Base-by-base conservation (phyloP, 1,140 invertebrate genomes). In the Bilobella aurantiaca region DNA sequence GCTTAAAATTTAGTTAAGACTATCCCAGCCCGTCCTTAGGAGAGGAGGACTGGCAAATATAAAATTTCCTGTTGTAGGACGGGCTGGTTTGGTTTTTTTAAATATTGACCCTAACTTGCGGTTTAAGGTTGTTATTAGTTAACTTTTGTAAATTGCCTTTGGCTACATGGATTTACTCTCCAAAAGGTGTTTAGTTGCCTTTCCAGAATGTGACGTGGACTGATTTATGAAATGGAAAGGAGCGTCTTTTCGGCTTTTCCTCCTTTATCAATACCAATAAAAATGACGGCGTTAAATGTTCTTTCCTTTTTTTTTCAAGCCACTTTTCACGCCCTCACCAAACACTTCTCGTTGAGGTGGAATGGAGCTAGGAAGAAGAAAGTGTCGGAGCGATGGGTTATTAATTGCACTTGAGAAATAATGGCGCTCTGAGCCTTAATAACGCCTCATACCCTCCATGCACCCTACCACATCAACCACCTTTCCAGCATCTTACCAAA, bases 241-340 rank as follows among this genome's bases (percentile, higher is more conserved):
- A 12, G 14, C 14, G 14, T 23, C 49, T 64, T 67, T 64, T 65
- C 58, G 63, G 63, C 58, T 65, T 68, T 69, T 56, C 67, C 62
- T 66, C 69, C 67, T 71, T 71, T 71, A 71, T 71, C 69, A 70
- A 70, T 70, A 70, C 66, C 66, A 71, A 71, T 71, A 71, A 71
- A 70, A 71, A 68, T 71, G 69, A 71, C 69, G 64, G 66, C 66
- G 60, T 47, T 61, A 69, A 69, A 56, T 37, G 59, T 42, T 63
- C 47, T 56, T 49, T 27, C 64, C 62, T 63, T 53, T 53, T 53
- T 23, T 23, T 53, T 23, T 23, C 3, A 23, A 23, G 14, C 59
- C 64, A 63, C 63, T 69, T 69, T 65, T 69, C 67, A 69, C 67
- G 67, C 67, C 67, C 67, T 47, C 32, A 56, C 63, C 62, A 63